phyloP scores from a whole-genome alignment of 64 coral and sea anemone genomes.

The Montipora cactus region DNA sequence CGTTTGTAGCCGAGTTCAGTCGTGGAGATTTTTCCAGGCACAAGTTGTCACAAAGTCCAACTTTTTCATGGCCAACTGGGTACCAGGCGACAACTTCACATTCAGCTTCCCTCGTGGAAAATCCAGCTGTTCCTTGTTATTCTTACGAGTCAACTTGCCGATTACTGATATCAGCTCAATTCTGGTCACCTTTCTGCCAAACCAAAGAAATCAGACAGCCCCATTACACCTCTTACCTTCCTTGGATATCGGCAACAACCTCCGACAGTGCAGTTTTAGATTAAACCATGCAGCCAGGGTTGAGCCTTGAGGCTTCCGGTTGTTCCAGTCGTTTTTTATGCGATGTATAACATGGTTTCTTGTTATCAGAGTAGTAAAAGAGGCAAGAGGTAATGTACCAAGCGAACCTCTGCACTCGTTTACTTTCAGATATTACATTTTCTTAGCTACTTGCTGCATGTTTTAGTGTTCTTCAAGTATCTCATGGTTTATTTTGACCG shows the following conservation, averaged over 20 bases:
- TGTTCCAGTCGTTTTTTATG: no score
- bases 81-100: constrained; percentile 4
- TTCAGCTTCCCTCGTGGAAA: neutral
- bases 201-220: neutral
- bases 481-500: no score
- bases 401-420: no score
- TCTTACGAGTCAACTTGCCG: neutral
- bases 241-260: neutral
- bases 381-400: no score
- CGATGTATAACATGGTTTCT: no score
- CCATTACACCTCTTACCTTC: neutral
- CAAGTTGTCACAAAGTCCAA: constrained; percentile 20
- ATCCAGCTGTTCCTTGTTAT: neutral
- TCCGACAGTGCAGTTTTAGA: neutral
- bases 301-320: no score
- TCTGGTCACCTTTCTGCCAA: neutral
- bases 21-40: constrained; percentile 50
- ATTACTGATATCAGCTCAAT: neutral
- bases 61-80: neutral
- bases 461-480: no score
- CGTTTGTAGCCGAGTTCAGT: constrained; percentile 32
- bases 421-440: no score
- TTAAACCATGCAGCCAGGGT: no score
- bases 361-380: no score
- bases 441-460: no score